phyloP scores from a whole-genome alignment of 2,797 vertebrate species.

The Pangasius larnaudii region DNA sequence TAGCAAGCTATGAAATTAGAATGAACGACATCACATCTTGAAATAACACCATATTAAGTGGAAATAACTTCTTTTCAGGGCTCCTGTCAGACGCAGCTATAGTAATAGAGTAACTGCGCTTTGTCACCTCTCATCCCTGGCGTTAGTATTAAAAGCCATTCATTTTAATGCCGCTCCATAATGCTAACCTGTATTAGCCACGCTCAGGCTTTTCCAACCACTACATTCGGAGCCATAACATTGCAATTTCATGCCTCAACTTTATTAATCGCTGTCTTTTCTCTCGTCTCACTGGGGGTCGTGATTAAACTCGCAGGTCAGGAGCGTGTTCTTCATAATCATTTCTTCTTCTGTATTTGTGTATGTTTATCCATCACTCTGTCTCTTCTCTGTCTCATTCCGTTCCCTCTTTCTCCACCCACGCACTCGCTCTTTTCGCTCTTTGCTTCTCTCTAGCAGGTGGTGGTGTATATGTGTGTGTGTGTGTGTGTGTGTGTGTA shows the following conservation, averaged over 20 bases:
- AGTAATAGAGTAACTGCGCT: not conserved
- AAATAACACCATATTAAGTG: not conserved
- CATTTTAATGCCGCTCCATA: slow-evolving; percentile 35
- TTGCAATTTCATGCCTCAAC: slow-evolving; percentile 56
- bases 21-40: not conserved
- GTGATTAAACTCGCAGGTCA: slow-evolving; percentile 37
- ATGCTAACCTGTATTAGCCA: slow-evolving; percentile 51
- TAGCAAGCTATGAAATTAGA: not conserved
- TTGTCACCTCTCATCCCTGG: not conserved
- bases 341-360: slow-evolving; percentile 17
- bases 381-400: slow-evolving; percentile 34
- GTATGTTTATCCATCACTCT: not conserved
- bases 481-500: slow-evolving; percentile 52
- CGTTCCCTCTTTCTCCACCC: slow-evolving; percentile 13
- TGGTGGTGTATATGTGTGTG: slow-evolving; percentile 39
- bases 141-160: not conserved
- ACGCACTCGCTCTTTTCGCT: not conserved
- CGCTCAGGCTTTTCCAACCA: slow-evolving; percentile 52
- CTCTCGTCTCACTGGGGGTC: slow-evolving; percentile 47
- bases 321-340: slow-evolving; percentile 7
- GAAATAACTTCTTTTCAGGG: too few relatives aligned
- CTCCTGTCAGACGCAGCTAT: not conserved
- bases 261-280: slow-evolving; percentile 57
- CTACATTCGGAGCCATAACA: slow-evolving; percentile 47
- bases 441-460: slow-evolving; percentile 51